phyloP scores from a whole-genome alignment of 2,113 vertebrate species.

The Coreoperca whiteheadi region DNA sequence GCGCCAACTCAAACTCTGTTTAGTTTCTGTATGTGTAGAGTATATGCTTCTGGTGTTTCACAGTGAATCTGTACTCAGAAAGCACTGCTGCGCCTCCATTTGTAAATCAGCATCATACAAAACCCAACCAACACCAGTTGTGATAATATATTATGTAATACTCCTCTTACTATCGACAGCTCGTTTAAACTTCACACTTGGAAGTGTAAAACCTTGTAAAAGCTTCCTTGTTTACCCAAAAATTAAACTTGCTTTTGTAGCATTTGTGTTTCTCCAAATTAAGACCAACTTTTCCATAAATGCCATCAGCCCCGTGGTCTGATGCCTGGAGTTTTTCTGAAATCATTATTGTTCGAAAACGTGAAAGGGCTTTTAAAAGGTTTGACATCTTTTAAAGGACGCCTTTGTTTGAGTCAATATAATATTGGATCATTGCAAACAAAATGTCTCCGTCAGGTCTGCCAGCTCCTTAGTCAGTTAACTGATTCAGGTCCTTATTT shows the following conservation, averaged over 20 bases:
- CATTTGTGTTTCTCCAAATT: not conserved
- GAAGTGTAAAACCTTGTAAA: not conserved
- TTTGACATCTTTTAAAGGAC: conserved; percentile 8
- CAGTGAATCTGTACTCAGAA: not conserved
- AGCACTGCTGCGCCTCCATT: not conserved
- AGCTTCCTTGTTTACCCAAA: not conserved
- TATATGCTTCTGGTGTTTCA: not conserved
- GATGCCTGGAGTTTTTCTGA: not conserved
- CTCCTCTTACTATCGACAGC: conserved; percentile 10
- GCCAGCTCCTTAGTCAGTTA: conserved; percentile 31
- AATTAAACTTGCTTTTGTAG: not conserved
- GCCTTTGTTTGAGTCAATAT: conserved; percentile 33
- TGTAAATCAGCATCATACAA: not conserved
- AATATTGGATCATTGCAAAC: conserved; percentile 24
- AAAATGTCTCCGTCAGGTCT: conserved; percentile 4
- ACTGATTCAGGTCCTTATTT: conserved; percentile 37
- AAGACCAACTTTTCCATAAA: not conserved
- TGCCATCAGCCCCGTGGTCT: not conserved
- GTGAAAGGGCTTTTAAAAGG: not conserved
- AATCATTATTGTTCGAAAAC: not conserved
- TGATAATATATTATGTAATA: not conserved
- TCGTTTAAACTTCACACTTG: conserved; percentile 24
- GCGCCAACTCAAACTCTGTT: not conserved
- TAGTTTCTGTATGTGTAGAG: not conserved
- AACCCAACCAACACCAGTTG: too few relatives aligned